These are phyloP conservation scores for Tinea pellionella DNA, from an alignment of 2,888 invertebrate genomes.

Conservation along the genomic window DNA sequence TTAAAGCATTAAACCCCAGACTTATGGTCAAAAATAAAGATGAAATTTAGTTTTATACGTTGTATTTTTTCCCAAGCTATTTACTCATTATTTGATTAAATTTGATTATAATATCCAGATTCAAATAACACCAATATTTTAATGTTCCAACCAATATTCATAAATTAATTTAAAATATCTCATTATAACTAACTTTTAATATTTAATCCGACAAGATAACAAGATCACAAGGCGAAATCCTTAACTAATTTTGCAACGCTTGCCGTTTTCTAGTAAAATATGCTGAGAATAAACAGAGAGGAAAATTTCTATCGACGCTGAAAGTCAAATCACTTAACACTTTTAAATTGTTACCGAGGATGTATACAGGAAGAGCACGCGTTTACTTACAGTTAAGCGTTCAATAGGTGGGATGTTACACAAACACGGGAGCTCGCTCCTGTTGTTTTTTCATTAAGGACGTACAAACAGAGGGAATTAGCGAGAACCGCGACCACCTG, in stretches of 20 bases:
- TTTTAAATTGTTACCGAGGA: background rate
- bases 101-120: no score
- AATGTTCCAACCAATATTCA: no score
- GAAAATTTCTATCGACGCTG: background rate
- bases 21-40: no score
- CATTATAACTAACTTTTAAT: background rate
- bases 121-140: background rate
- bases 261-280: background rate
- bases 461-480: conserved; percentile 28
- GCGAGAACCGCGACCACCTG: conserved; percentile 17
- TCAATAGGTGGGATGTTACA: conserved; percentile 17
- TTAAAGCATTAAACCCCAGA: no score
- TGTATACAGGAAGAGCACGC: background rate
- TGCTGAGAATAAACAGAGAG: background rate
- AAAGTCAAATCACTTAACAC: conserved; percentile 1
- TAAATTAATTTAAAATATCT: background rate
- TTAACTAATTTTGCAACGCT: background rate
- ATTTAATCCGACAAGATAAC: background rate
- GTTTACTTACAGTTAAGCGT: conserved; percentile 9
- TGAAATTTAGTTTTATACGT: no score
- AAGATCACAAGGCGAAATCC: background rate
- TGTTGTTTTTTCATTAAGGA: conserved; percentile 38
- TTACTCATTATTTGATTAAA: no score
- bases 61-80: no score
- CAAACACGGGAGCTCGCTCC: conserved; percentile 26